Base-by-base conservation (phyloP, 2,888 invertebrate genomes). In the Agrenia bidenticulata region DNA sequence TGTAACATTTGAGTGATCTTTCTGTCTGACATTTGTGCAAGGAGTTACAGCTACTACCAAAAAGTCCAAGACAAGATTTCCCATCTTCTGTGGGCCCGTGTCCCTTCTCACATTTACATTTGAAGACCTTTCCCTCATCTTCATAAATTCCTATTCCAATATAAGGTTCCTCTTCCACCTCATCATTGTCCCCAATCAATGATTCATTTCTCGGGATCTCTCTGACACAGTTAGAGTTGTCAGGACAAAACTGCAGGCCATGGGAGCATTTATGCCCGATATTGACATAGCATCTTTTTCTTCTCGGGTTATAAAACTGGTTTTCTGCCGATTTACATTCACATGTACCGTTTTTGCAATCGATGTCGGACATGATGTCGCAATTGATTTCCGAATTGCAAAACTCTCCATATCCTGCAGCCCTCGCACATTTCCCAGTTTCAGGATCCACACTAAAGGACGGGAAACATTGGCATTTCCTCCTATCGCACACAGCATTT, bases 231-330 rank as follows among this genome's bases (percentile, higher is more conserved):
- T 60, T 56, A 23, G 67, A 67, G 39, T 63, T 67, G 45, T 64
- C 64, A 32, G 67, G 67, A 45, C 67, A 67, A 23, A 67, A 67
- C 49, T 67, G 63, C 11, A 67, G 58, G 15, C 63, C 61, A 17
- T 11, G 59, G 21, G 63, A 60, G 54, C 64, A 67, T 1, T 60
- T 51, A 57, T 67, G 61, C 17, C 61, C 64, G 17, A 67, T 32
- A 21, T 41, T 21, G 41, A 61, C 37, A 42, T 61, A 64, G 39
- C 67, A 64, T 42, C 61, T 39, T 58, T 67, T 67, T 49, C 64
- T 21, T 49, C 56, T 63, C 32, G 56, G 32, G 56, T 64, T 60
- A 53, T 49, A 61, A 56, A 61, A 63, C 19, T 67, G 67, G 13
- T 50, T 57, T 23, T 60, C 57, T 15, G 39, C 57, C 19, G 64